Base-by-base conservation (phyloP, 2,888 invertebrate genomes). In the Melanostoma scalare region DNA sequence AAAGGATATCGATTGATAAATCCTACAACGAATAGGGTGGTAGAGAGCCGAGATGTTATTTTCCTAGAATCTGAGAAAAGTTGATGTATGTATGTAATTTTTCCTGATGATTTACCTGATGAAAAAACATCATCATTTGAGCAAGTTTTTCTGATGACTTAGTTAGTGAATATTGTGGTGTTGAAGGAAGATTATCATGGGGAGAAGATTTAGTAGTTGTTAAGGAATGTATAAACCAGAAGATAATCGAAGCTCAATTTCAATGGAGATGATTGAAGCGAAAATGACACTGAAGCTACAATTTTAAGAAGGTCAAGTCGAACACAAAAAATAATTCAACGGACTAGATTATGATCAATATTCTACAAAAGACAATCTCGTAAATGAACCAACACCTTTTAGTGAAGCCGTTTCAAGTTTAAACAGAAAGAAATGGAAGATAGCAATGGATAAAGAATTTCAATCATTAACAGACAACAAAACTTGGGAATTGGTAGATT, bases 1-100 rank as follows among this genome's bases (percentile, higher is more conserved):
- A 67, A 67, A 38, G 52, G 6, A 10, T 56, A 56, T 56, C 56
- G 56, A 9, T 8, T 56, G 38, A 36, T 36, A 31, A 33, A 4
- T 52, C 4, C 52, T 31, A 30, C 30, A 30, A 52, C 52, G 20
- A 52, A 52, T 33, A 30, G 3, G 20, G 20, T 33, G n/a, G 20
- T 52, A n/a, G 33, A 52, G 4, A 52, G 52, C 20, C n/a, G 52
- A 52, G 35, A 52, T n/a, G 52, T 52, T 33, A 20, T 52, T n/a
- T 52, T 52, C 20, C 20, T 52, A 8, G 33, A 52, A 52, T 2
- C 30, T 52, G 52, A 4, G 3, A 30, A 44, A 44, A 20, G 20
- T 20, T 20, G 20, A 20, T 20, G 20, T 20, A n/a, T n/a, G n/a
- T n/a, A n/a, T n/a, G 20, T 1, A 20, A 20, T 20, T 20, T 20